Conservation (phyloP, 2,113 vertebrate species). For the Erpornis zantholeuca region DNA sequence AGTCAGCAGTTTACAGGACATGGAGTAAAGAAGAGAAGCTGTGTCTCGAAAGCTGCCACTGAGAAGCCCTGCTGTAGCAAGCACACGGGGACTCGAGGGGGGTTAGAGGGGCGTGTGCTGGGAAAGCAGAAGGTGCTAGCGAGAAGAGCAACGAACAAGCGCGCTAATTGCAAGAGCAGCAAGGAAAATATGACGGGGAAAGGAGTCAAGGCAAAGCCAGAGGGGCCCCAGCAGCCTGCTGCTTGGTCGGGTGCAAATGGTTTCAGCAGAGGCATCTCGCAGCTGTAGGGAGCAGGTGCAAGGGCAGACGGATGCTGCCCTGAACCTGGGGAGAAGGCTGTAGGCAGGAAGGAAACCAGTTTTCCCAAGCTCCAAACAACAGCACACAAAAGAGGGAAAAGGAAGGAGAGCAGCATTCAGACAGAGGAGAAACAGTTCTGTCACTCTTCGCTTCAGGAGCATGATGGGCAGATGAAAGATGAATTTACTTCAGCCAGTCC, state of each 20-base stretch:
- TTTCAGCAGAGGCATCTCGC: constrained; percentile 72
- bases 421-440: constrained; percentile 17
- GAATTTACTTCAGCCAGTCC: constrained; percentile 58
- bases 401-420: not conserved
- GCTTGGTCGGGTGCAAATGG: constrained; percentile 70
- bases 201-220: constrained; percentile 44
- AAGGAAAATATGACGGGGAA: constrained; percentile 56
- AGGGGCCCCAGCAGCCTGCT: constrained; percentile 69
- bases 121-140: constrained; percentile 34
- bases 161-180: constrained; percentile 71
- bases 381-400: constrained; percentile 22
- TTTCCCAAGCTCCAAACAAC: constrained; percentile 76
- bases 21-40: not conserved
- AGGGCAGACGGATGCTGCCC: constrained; percentile 65
- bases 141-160: constrained; percentile 30
- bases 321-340: constrained; percentile 65
- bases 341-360: constrained; percentile 78
- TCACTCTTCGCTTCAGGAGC: constrained; percentile 64
- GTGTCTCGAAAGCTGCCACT: not conserved
- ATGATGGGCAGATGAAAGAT: constrained; percentile 67
- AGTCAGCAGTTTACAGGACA: not conserved
- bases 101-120: not conserved
- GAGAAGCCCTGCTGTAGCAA: not conserved
- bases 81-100: fast-evolving
- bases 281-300: constrained; percentile 79